phyloP scores from a whole-genome alignment of 1,140 invertebrate genomes.

The Charaxes varanes region DNA sequence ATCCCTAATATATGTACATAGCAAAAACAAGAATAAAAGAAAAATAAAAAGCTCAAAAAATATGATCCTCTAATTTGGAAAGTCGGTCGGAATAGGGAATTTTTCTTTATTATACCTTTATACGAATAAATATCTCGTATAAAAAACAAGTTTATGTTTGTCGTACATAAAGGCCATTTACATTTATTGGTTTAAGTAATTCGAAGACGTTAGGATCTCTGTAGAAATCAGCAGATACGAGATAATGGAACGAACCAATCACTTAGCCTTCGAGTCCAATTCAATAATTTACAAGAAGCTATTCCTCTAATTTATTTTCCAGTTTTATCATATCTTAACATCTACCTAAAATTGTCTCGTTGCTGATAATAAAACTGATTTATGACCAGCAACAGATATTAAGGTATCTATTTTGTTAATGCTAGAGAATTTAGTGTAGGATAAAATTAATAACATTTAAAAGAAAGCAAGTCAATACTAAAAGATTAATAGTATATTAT shows the following conservation, averaged over 20 bases:
- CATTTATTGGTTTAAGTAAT: slow-evolving; percentile 39
- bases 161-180: slow-evolving; percentile 22
- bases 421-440: too few relatives aligned
- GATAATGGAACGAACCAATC: slow-evolving; percentile 55
- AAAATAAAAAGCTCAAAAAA: too few relatives aligned
- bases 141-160: slow-evolving; percentile 6
- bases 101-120: not conserved
- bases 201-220: slow-evolving; percentile 29
- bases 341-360: slow-evolving; percentile 17
- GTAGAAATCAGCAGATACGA: slow-evolving; percentile 48
- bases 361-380: not conserved
- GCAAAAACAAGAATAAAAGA: too few relatives aligned
- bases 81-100: too few relatives aligned
- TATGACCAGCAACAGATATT: too few relatives aligned
- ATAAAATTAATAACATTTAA: too few relatives aligned
- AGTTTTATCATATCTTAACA: slow-evolving; percentile 22
- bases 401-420: too few relatives aligned
- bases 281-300: slow-evolving; percentile 42
- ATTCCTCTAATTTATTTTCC: slow-evolving; percentile 34
- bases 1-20: too few relatives aligned
- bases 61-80: too few relatives aligned
- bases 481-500: too few relatives aligned
- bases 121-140: not conserved
- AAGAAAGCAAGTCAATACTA: too few relatives aligned
- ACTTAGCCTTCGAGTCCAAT: slow-evolving; percentile 41